Evolutionary conservation across 2,113 vertebrate species (phyloP).

Genomic region (Pomatorhinus ruficollis): DNA sequence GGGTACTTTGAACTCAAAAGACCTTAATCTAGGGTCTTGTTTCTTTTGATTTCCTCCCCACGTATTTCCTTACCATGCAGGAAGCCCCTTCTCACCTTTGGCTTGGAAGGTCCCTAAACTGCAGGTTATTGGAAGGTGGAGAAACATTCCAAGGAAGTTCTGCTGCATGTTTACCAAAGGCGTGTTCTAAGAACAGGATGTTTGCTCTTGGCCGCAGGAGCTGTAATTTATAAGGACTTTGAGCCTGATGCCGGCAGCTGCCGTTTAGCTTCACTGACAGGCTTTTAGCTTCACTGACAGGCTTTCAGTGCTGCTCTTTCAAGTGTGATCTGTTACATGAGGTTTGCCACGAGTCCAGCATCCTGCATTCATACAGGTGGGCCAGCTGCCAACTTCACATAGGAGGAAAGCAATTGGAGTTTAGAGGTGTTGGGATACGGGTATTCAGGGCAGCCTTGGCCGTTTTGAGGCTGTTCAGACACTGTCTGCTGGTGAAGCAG

Average conservation of each 20-base stretch:
- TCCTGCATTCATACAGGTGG: neutral
- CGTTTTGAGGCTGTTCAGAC: neutral
- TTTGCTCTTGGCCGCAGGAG: neutral
- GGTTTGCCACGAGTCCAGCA: neutral
- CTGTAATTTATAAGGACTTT: fast-evolving
- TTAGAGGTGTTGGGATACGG: neutral
- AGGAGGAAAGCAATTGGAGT: neutral
- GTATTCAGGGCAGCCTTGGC: neutral
- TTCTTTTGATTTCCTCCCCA: neutral
- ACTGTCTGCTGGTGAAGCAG: neutral
- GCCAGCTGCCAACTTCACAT: neutral
- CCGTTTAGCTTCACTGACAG: neutral
- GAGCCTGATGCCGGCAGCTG: neutral
- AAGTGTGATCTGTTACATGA: neutral
- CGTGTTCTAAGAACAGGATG: neutral
- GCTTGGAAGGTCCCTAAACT: neutral
- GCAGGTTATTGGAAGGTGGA: neutral
- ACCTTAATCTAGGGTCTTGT: neutral
- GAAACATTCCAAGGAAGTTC: neutral
- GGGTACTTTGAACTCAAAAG: neutral
- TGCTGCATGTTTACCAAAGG: neutral
- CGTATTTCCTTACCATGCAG: fast-evolving
- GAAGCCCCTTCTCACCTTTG: neutral
- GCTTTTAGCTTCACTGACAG: neutral
- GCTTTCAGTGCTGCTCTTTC: neutral